These are phyloP conservation scores for Thalassarche chlororhynchos DNA, from an alignment of 2,113 vertebrate genomes.

Conservation along the genomic window DNA sequence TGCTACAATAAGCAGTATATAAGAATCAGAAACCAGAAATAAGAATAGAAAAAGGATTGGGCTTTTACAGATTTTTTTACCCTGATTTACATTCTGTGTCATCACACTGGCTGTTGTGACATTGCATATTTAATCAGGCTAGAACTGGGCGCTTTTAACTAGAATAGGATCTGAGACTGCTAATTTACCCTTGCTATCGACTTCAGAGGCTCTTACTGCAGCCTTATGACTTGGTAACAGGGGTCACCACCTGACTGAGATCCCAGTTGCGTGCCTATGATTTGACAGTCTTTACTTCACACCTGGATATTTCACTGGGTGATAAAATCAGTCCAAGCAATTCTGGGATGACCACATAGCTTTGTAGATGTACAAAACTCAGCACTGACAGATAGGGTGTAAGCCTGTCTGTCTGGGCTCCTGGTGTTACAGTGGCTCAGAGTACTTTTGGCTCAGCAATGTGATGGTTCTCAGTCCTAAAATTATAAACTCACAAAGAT, in stretches of 20 bases:
- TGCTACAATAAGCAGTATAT: background rate
- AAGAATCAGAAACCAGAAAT: background rate
- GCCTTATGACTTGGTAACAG: background rate
- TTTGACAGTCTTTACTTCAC: background rate
- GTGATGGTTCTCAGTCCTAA: background rate
- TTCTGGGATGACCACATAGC: background rate
- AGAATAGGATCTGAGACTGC: conserved; percentile 14
- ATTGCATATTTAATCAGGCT: conserved; percentile 54
- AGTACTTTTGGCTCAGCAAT: background rate
- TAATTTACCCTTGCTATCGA: conserved; percentile 19
- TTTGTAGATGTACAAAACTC: background rate
- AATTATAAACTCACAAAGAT: background rate
- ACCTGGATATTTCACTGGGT: background rate
- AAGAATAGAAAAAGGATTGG: background rate
- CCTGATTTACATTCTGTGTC: conserved; percentile 55
- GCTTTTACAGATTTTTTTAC: background rate
- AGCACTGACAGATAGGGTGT: background rate
- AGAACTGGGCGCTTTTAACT: conserved; percentile 2
- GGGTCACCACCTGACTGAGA: background rate
- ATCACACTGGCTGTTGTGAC: conserved; percentile 43
- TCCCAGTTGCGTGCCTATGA: background rate
- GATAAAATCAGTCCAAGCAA: background rate
- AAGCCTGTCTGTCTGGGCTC: background rate
- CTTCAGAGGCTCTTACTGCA: background rate
- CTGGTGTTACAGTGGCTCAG: background rate